Evolutionary conservation across 2,888 invertebrate genomes (phyloP), one percentile per base, ranked within the genome.

Genomic region (Sphinx pinastri): DNA sequence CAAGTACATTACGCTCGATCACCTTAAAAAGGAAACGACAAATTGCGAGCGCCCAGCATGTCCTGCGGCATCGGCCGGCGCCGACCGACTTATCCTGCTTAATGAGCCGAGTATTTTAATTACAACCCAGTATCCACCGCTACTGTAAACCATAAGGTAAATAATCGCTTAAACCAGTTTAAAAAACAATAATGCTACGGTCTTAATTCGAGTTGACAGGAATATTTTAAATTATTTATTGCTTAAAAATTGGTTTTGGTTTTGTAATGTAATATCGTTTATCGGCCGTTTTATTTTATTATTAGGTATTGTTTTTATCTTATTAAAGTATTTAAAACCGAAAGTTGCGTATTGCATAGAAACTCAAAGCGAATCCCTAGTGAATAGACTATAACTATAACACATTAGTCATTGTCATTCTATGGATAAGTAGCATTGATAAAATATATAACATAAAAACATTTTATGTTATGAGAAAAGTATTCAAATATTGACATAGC

Each of bases 11-110:
- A 68, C 57, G 57, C 57, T 57, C 54, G 57, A 68, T 68, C 68
- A 68, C 68, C 66, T 71, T 68, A 70, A 70, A 71, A 70, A 70
- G 74, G 74, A 74, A 72, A 69, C 69, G 63, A 72, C 71, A 71
- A 74, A 74, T 71, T 73, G 68, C 63, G 63, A 54, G 38, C 52
- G 52, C 67, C 67, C 70, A 70, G 71, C 66, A 63, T 68, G 60
- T 72, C 74, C 72, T 52, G 52, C 68, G 71, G 74, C 74, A 66
- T 68, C 55, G 55, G 60, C 71, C 68, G 69, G 25, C 67, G 71
- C 68, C 68, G 66, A 70, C 47, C 55, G n/a, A 67, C 58, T 52
- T 70, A 67, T 58, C 51, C 57, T 60, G 38, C 51, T 68, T 68
- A 71, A 68, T 66, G 68, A 67, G 31, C 38, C 71, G 51, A 59